Conservation (phyloP, 1,140 invertebrate species). For the Akabosia matsudoensis region DNA sequence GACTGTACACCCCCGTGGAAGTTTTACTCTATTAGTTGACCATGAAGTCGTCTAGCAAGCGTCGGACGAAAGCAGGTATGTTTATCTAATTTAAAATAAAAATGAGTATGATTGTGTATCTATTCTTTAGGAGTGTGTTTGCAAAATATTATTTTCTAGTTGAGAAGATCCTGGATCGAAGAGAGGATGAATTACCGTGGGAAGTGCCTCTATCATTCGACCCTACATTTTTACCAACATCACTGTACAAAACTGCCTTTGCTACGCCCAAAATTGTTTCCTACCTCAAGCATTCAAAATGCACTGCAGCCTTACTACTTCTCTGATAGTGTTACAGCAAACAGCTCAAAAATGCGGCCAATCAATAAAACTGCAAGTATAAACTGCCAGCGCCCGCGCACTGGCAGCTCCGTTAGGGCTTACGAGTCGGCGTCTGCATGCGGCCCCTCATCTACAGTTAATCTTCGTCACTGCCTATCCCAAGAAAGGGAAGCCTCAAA, state of each 20-base stretch:
- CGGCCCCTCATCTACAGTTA: neutral
- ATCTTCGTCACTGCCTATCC: neutral
- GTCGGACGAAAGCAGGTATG: neutral
- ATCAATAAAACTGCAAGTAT: neutral
- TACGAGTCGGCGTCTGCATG: neutral
- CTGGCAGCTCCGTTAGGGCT: neutral
- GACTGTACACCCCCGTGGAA: no score
- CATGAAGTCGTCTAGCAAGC: neutral
- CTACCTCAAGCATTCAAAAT: neutral
- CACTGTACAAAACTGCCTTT: slow-evolving; percentile 4
- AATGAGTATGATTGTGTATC: neutral
- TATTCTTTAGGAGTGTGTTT: neutral
- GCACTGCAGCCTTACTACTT: neutral
- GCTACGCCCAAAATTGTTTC: neutral
- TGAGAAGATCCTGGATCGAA: neutral
- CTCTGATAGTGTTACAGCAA: neutral
- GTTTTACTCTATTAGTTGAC: neutral
- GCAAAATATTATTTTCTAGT: no score
- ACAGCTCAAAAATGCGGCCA: neutral
- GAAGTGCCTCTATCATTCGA: neutral
- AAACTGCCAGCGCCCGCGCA: neutral
- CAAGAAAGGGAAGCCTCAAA: neutral
- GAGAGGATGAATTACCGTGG: slow-evolving; percentile 20
- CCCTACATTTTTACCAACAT: slow-evolving; percentile 5
- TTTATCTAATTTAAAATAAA: no score